Percentiles rank a stretch among this genome's conserved stretches.
These are phyloP conservation scores for Pollachius pollachius DNA, from an alignment of 2,113 vertebrate species.

Conservation along the genomic window DNA sequence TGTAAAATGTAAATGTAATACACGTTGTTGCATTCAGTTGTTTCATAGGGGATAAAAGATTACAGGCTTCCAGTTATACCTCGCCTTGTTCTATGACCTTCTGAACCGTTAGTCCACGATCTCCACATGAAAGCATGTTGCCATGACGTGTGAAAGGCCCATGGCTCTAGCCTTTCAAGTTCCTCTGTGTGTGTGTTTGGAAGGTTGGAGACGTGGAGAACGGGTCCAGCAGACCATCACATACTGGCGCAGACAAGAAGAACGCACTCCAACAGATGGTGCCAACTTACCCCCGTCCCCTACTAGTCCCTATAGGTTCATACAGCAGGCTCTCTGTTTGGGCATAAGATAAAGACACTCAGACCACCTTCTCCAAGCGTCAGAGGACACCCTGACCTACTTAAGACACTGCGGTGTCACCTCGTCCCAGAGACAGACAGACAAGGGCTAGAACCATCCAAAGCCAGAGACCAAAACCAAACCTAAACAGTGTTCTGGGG, in stretches of 20 bases:
- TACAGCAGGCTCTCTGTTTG: conserved; percentile 24
- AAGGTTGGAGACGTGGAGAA: conserved; percentile 32
- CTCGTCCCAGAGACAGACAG: background rate
- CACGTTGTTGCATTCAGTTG: no score
- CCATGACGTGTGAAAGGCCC: background rate
- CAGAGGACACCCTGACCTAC: background rate
- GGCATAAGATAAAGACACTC: background rate
- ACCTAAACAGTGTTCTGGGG: no score
- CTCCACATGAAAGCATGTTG: background rate
- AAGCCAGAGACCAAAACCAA: no score
- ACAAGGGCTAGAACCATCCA: no score
- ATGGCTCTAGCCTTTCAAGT: background rate
- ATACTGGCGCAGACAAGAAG: conserved; percentile 18
- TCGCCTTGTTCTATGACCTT: background rate
- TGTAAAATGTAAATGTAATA: no score
- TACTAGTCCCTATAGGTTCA: conserved; percentile 25
- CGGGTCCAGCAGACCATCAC: conserved; percentile 63
- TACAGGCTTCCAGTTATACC: no score
- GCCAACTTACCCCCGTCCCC: conserved; percentile 27
- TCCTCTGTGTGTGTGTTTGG: conserved; percentile 17
- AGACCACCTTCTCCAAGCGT: background rate
- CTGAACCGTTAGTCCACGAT: background rate
- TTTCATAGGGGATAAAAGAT: no score
- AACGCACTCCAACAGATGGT: conserved; percentile 29
- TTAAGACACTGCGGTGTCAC: background rate